These are phyloP conservation scores for Tenebrio molitor DNA, from an alignment of 1,140 invertebrate genomes.

Conservation along the genomic window DNA sequence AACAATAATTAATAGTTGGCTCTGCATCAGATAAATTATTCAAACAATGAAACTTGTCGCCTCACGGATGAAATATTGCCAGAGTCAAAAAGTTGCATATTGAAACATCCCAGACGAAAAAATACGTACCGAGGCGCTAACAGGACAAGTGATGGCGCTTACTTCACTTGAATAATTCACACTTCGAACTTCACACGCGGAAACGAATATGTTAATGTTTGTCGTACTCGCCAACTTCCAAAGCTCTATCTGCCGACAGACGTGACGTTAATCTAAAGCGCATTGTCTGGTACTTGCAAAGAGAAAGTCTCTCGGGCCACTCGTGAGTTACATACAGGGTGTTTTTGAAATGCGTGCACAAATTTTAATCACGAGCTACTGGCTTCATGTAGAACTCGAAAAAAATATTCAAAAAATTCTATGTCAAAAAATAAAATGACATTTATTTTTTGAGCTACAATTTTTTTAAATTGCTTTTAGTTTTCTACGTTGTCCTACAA, in stretches of 20 bases:
- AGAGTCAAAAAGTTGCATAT: constrained; percentile 7
- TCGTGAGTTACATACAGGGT: constrained; percentile 15
- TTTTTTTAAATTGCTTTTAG: too few relatives aligned
- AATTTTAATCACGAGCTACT: too few relatives aligned
- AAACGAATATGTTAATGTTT: constrained; percentile 22
- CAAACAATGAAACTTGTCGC: constrained; percentile 34
- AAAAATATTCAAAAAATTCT: too few relatives aligned
- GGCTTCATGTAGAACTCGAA: too few relatives aligned
- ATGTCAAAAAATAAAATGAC: too few relatives aligned
- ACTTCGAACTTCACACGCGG: background rate
- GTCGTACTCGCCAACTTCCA: background rate
- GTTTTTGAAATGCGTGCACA: too few relatives aligned
- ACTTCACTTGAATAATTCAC: background rate
- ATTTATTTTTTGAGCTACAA: too few relatives aligned
- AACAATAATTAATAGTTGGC: constrained; percentile 37
- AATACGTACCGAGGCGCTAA: too few relatives aligned
- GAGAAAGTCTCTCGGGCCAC: constrained; percentile 20
- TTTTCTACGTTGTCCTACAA: too few relatives aligned
- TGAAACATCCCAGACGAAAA: constrained; percentile 8
- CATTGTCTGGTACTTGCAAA: constrained; percentile 23
- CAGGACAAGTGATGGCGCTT: background rate
- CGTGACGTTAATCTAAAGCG: constrained; percentile 16
- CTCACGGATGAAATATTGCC: constrained; percentile 23
- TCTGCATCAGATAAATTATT: constrained; percentile 35
- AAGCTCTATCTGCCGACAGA: constrained; percentile 17